Evolutionary conservation across 1,140 invertebrate genomes (phyloP).

Genomic region (Cataglyphis hispanica): DNA sequence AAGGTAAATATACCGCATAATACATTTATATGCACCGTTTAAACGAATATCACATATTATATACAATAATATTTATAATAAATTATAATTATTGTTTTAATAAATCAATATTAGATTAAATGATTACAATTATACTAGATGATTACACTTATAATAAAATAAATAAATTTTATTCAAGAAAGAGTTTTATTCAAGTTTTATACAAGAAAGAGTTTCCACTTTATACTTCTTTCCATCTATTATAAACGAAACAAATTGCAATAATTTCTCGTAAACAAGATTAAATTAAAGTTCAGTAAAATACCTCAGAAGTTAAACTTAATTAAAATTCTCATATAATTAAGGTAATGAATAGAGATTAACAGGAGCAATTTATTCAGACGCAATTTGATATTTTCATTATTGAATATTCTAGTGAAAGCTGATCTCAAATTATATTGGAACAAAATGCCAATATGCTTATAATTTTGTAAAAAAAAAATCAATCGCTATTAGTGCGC

Average conservation of each 20-base stretch:
- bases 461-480: neutral
- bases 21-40: neutral
- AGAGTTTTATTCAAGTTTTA: neutral
- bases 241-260: neutral
- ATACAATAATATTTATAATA: neutral
- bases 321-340: neutral
- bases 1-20: neutral
- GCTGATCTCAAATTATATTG: neutral
- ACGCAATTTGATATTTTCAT: neutral
- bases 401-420: neutral
- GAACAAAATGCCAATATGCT: neutral
- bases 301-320: neutral
- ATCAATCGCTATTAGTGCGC: neutral
- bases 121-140: neutral
- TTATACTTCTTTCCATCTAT: neutral
- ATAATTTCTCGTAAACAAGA: neutral
- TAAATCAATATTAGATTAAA: neutral
- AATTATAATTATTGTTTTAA: neutral
- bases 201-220: too few species aligned
- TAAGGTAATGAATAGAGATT: conserved; percentile 2
- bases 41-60: neutral
- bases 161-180: neutral
- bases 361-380: neutral
- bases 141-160: too few species aligned
- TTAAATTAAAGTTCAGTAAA: neutral